Conservation (phyloP, 2,797 vertebrate genomes). For the Pelobates cultripes region DNA sequence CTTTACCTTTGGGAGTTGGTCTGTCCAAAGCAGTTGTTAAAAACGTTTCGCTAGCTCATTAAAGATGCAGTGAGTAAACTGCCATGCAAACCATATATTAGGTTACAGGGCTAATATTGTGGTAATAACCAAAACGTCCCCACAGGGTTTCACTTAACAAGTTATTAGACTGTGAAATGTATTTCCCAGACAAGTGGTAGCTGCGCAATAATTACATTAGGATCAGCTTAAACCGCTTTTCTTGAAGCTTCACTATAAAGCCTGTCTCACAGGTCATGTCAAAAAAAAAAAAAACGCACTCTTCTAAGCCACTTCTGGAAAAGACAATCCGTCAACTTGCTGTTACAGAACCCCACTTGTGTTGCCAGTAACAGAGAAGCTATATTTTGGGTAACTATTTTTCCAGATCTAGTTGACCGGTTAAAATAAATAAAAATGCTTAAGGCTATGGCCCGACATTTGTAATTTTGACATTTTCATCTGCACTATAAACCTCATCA, state of each 20-base stretch:
- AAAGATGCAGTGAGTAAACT: not conserved
- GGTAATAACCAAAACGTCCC: not conserved
- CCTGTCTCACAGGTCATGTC: not conserved
- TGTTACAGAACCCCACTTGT: too few relatives aligned
- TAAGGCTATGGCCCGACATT: too few relatives aligned
- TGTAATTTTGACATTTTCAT: too few relatives aligned
- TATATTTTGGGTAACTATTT: too few relatives aligned
- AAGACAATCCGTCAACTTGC: too few relatives aligned
- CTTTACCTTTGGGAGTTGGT: not conserved
- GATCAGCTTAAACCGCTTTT: not conserved
- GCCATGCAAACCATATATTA: not conserved
- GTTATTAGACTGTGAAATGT: not conserved
- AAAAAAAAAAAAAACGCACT: not conserved
- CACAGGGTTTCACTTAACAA: not conserved
- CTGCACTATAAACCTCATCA: too few relatives aligned
- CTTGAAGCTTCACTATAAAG: not conserved
- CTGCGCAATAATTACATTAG: constrained; percentile 2
- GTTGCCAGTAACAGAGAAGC: too few relatives aligned
- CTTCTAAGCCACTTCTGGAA: too few relatives aligned
- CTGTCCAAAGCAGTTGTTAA: not conserved
- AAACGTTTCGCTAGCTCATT: not conserved
- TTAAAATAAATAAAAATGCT: too few relatives aligned
- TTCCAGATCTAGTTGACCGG: too few relatives aligned
- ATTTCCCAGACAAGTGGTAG: not conserved
- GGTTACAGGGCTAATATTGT: not conserved